phyloP scores from a whole-genome alignment of 2,888 invertebrate species.

The Leuctra nigra region DNA sequence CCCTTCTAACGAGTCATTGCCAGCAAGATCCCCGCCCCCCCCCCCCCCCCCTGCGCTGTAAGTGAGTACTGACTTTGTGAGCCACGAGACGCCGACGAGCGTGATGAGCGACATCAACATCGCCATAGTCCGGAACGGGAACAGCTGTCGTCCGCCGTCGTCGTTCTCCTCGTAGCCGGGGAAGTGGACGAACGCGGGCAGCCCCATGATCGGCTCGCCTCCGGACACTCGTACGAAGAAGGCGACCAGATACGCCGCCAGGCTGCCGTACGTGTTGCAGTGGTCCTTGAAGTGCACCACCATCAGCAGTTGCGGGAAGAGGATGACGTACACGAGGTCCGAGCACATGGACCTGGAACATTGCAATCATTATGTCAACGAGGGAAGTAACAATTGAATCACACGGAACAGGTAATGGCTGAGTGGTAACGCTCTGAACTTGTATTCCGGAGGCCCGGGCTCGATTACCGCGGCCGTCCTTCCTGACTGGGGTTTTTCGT shows the following conservation, averaged over 20 bases:
- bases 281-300: conserved; percentile 92
- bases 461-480: too few relatives aligned
- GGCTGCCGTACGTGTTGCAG: conserved; percentile 96
- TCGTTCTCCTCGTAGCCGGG: conserved; percentile 71
- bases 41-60: too few relatives aligned
- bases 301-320: conserved; percentile 96
- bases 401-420: too few relatives aligned
- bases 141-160: conserved; percentile 63
- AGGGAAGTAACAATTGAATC: too few relatives aligned
- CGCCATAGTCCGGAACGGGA: conserved; percentile 93
- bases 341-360: conserved; percentile 87
- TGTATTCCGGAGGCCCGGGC: too few relatives aligned
- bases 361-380: too few relatives aligned
- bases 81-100: conserved; percentile 71
- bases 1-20: too few relatives aligned
- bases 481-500: too few relatives aligned
- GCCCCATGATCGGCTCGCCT: conserved; percentile 76
- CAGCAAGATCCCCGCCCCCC: too few relatives aligned
- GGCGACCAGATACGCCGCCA: conserved; percentile 81
- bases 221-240: conserved; percentile 76
- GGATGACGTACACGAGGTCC: conserved; percentile 96
- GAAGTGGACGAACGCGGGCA: conserved; percentile 78
- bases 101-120: conserved; percentile 84
- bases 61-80: conserved; percentile 65
- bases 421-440: too few relatives aligned